phyloP scores from a whole-genome alignment of 2,113 vertebrate species.

The Furnarius figulus region DNA sequence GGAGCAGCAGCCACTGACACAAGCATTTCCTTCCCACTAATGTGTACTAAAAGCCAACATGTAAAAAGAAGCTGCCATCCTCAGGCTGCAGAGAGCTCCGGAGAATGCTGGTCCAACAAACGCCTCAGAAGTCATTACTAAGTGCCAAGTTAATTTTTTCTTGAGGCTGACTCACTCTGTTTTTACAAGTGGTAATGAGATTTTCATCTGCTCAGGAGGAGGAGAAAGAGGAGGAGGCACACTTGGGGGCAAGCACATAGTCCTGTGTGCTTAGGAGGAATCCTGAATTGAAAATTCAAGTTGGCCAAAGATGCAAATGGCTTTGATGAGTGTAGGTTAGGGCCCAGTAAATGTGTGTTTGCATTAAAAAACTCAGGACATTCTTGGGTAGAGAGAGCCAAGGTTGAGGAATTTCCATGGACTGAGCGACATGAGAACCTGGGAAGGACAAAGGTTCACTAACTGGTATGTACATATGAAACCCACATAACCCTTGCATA shows the following conservation, averaged over 20 bases:
- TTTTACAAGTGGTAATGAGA: neutral
- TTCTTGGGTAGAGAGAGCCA: neutral
- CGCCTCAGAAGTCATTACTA: neutral
- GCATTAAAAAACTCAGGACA: neutral
- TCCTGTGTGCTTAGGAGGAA: neutral
- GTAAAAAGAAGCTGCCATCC: neutral
- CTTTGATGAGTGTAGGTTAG: neutral
- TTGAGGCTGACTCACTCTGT: neutral
- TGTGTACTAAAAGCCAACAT: neutral
- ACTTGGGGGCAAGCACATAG: neutral
- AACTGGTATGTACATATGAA: neutral
- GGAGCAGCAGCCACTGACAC: neutral
- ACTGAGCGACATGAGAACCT: neutral
- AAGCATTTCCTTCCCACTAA: neutral
- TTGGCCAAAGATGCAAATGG: neutral
- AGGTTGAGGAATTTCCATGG: neutral
- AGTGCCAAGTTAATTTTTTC: slow-evolving; percentile 9
- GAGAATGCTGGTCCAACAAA: neutral
- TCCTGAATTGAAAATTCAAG: neutral
- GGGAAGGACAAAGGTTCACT: neutral
- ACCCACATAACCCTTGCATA: neutral
- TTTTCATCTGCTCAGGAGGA: neutral
- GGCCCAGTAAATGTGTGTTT: neutral
- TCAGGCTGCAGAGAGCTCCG: neutral
- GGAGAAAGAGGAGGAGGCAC: neutral